Evolutionary conservation across 1,140 invertebrate genomes (phyloP).

Genomic region (Dendrolimus kikuchii): DNA sequence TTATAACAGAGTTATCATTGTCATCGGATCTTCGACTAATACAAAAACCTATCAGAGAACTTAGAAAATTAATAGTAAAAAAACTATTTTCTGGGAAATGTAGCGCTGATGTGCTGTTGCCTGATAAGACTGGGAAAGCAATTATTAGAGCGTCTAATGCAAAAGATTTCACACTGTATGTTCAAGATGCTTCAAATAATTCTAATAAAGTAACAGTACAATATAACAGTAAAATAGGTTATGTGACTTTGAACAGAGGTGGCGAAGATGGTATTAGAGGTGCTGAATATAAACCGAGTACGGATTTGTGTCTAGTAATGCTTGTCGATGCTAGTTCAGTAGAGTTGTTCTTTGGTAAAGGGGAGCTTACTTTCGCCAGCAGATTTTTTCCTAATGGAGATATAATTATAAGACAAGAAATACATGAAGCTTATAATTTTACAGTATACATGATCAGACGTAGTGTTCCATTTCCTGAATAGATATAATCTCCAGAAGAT

Average conservation of each 20-base stretch:
- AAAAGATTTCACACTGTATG: constrained; percentile 20
- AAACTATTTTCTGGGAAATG: constrained; percentile 19
- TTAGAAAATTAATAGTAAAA: constrained; percentile 12
- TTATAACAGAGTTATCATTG: constrained; percentile 37
- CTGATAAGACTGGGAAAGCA: constrained; percentile 36
- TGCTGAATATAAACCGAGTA: constrained; percentile 32
- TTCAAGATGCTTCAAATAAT: constrained; percentile 28
- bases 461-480: no score
- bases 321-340: constrained; percentile 58
- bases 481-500: no score
- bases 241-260: constrained; percentile 35
- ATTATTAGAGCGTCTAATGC: constrained; percentile 16
- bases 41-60: constrained; percentile 40
- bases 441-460: no score
- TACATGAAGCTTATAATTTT: no score
- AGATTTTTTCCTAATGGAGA: constrained; percentile 38
- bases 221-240: constrained; percentile 22
- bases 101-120: constrained; percentile 16
- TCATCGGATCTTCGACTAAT: constrained; percentile 24
- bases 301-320: constrained; percentile 28
- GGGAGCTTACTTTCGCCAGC: constrained; percentile 53
- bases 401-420: no score
- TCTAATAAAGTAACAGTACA: constrained; percentile 22
- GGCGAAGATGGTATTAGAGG: constrained; percentile 38
- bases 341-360: constrained; percentile 56